Evolutionary conservation across 2,113 vertebrate genomes (phyloP).

Genomic region (Melanostigma gelatinosum): DNA sequence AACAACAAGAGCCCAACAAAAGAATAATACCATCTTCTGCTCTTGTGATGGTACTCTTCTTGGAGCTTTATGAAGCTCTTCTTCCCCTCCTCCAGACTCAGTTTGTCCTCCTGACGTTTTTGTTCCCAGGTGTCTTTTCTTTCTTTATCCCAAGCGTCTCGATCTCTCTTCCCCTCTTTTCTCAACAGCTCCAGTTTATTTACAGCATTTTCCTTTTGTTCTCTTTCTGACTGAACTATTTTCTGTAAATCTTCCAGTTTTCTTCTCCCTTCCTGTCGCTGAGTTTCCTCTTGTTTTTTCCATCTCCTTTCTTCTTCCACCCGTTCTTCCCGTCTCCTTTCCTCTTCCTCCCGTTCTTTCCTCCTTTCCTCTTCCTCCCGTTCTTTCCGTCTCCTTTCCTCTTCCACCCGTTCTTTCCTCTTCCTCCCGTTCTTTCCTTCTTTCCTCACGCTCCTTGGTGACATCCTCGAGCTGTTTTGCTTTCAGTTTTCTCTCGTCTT

Average conservation of each 20-base stretch:
- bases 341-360: too few relatives aligned
- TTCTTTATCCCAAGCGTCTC: not conserved
- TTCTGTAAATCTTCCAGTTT: not conserved
- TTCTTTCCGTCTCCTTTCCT: not conserved
- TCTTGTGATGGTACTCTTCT: not conserved
- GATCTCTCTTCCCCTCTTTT: not conserved
- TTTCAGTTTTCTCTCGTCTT: not conserved
- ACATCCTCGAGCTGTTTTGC: not conserved
- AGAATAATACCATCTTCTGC: not conserved
- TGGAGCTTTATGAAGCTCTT: not conserved
- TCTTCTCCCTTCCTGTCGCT: not conserved
- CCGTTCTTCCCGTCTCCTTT: too few relatives aligned
- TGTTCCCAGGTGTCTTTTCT: not conserved
- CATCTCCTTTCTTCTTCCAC: too few relatives aligned
- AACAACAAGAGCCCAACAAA: fast-evolving
- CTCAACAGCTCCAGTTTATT: not conserved
- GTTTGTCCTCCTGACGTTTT: not conserved
- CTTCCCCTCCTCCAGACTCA: constrained; percentile 19
- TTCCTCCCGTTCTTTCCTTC: not conserved
- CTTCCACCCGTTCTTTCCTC: not conserved
- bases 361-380: not conserved
- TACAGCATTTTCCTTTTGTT: not conserved
- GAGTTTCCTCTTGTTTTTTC: not conserved
- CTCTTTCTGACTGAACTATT: not conserved
- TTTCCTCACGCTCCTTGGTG: not conserved